These are phyloP conservation scores for Caenorhabditis wallacei DNA, from an alignment of 2,888 invertebrate species.

Conservation along the genomic window DNA sequence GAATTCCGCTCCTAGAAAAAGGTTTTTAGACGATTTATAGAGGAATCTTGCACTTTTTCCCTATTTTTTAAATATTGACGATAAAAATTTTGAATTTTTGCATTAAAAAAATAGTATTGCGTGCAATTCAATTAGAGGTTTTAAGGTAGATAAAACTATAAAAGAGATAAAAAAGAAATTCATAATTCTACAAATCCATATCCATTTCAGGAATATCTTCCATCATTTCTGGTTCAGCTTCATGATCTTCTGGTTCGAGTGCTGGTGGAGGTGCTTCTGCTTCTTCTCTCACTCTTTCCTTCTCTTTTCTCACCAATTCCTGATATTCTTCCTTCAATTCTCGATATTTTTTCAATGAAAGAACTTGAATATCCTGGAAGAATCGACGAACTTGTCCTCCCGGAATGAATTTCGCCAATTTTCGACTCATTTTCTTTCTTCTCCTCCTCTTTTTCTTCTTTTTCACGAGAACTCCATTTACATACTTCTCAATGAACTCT, in stretches of 20 bases:
- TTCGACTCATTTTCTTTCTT: conserved; percentile 36
- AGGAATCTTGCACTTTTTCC: too few relatives aligned
- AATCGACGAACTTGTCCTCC: conserved; percentile 49
- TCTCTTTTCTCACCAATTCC: conserved; percentile 15
- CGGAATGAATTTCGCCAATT: conserved; percentile 36
- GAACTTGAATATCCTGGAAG: conserved; percentile 60
- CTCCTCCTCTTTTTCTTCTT: conserved; percentile 23
- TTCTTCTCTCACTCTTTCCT: conserved; percentile 21
- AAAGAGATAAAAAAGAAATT: background rate
- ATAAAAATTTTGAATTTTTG: too few relatives aligned
- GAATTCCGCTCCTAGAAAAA: too few relatives aligned
- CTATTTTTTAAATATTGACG: too few relatives aligned
- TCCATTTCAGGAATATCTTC: conserved; percentile 8
- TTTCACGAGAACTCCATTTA: background rate
- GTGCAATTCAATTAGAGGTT: too few relatives aligned
- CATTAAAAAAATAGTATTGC: too few relatives aligned
- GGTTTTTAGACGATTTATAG: too few relatives aligned
- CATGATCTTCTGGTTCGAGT: background rate
- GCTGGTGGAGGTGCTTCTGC: background rate
- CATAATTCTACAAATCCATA: background rate
- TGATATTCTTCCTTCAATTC: conserved; percentile 57
- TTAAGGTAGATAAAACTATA: too few relatives aligned
- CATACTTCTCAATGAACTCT: background rate
- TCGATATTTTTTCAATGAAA: conserved; percentile 51
- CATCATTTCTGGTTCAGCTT: background rate